Evolutionary conservation across 2,797 vertebrate genomes (phyloP).

Genomic region (Peromyscus melanophrys): DNA sequence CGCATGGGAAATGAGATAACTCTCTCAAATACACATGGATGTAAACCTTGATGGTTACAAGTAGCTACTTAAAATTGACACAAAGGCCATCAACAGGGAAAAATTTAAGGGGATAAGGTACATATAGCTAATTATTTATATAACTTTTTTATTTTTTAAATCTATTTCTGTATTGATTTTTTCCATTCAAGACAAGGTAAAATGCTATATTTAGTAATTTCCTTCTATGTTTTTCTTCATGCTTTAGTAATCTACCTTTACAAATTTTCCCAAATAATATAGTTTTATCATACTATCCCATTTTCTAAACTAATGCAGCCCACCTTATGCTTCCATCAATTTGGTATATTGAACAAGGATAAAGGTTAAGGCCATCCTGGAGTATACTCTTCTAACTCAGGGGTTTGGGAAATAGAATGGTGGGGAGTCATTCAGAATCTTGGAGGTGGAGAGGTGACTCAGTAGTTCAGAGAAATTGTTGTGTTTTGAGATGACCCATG

Average conservation of each 20-base stretch:
- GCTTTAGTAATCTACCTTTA: constrained; percentile 6
- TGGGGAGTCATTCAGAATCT: neutral
- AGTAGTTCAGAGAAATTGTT: neutral
- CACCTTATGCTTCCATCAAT: neutral
- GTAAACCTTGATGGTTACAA: constrained; percentile 38
- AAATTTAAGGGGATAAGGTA: neutral
- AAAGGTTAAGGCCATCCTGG: neutral
- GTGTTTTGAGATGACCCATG: neutral
- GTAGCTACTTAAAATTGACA: constrained; percentile 20
- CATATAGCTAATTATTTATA: neutral
- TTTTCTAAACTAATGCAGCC: constrained; percentile 27
- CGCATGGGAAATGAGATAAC: too few relatives aligned
- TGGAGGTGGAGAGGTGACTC: neutral
- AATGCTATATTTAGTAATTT: neutral
- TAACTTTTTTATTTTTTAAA: neutral
- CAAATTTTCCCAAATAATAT: neutral
- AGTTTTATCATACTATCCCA: neutral
- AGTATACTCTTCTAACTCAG: neutral
- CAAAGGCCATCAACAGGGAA: neutral
- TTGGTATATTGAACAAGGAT: neutral
- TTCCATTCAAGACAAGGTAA: constrained; percentile 21
- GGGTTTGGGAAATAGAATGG: constrained; percentile 9
- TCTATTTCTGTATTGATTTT: constrained; percentile 35
- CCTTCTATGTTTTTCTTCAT: neutral
- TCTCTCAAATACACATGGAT: neutral